These are phyloP conservation scores for Pogona vitticeps DNA, from an alignment of 2,113 vertebrate genomes.

Conservation along the genomic window DNA sequence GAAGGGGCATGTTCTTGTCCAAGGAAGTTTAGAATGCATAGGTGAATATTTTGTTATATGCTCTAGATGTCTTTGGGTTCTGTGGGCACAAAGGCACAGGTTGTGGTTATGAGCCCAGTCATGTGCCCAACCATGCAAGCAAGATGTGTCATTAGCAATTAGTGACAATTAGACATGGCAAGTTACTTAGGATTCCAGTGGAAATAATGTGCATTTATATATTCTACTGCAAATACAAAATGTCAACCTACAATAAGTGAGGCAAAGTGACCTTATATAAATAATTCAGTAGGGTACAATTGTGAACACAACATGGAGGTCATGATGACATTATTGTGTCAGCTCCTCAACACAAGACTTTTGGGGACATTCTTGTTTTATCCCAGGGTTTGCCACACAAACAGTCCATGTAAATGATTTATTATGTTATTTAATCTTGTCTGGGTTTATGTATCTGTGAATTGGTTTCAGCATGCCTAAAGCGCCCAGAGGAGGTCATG, in stretches of 20 bases:
- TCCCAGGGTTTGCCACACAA: not conserved
- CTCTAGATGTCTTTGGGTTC: not conserved
- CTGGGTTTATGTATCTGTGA: conserved; percentile 3
- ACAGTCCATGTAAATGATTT: conserved; percentile 13
- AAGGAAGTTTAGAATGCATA: not conserved
- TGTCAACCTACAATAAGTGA: not conserved
- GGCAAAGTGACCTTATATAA: not conserved
- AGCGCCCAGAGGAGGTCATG: not conserved
- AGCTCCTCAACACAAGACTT: not conserved
- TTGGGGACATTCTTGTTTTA: not conserved
- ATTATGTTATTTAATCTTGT: conserved; percentile 3
- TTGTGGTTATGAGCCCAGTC: too few relatives aligned
- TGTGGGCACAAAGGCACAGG: not conserved
- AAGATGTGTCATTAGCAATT: too few relatives aligned
- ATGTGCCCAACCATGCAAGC: too few relatives aligned
- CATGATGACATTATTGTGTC: not conserved
- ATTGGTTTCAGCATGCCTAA: not conserved
- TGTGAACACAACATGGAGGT: not conserved
- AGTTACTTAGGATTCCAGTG: too few relatives aligned
- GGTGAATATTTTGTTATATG: not conserved
- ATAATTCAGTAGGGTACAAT: not conserved
- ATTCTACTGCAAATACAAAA: not conserved
- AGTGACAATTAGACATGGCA: too few relatives aligned
- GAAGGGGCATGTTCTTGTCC: not conserved
- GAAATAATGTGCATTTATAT: not conserved